Base-by-base conservation (phyloP, 2,113 vertebrate species). In the Athene noctua region DNA sequence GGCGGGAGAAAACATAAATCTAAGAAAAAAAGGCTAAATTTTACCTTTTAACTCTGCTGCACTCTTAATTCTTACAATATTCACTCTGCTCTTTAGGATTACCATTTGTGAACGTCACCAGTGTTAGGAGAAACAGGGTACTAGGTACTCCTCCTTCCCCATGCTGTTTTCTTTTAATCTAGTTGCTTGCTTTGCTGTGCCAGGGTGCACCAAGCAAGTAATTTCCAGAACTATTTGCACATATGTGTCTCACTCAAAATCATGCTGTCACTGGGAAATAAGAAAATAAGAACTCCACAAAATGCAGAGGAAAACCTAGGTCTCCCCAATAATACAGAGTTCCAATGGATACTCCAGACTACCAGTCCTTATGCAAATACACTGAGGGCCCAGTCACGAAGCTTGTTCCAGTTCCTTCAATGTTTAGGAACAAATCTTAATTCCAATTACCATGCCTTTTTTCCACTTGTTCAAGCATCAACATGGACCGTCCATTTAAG, bases 401-500 rank as follows among this genome's bases (percentile, higher is more conserved):
- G 23, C 17, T 26, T 15, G 11, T 6, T 68, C 49, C 68, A 61
- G 34, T 6, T 66, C 52, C 62, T 82, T 34, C 55, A 9, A 0
- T 5, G 20, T 22, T n/a, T 47, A n/a, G 23, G 44, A 75, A n/a
- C 4, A 3, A 66, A 38, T 18, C 42, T 26, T 4, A 36, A 44
- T 36, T 74, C 42, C 80, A 26, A 7, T 26, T 3, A 49, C 20
- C 11, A 21, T 18, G 2, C 55, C n/a, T 81, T 90, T 61, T 40
- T 3, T 13, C 46, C 36, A 16, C 44, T 36, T 71, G 34, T 34
- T 75, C 52, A 52, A 88, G 46, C 18, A 62, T 3, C 40, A 38
- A 5, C 49, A 62, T 27, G 66, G 26, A 22, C 11, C 19, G 52
- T 13, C 6, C 4, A 0, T 4, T 40, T 0, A 13, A 36, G 40